Conservation (phyloP, 2,113 vertebrate species). For the Plecturocebus donacophilus region DNA sequence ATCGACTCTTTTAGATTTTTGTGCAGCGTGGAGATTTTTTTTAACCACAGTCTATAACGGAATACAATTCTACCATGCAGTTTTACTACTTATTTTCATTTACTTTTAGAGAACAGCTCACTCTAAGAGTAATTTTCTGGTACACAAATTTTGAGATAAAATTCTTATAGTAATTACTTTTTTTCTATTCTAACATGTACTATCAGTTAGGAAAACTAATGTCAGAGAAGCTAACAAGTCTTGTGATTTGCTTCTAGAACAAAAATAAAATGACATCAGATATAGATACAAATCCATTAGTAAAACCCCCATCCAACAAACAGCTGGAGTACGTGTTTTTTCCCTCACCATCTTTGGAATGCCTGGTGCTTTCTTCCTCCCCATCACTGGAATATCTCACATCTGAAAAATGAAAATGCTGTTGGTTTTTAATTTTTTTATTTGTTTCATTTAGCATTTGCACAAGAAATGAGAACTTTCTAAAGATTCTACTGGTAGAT, state of each 20-base stretch:
- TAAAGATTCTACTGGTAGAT: slow-evolving; percentile 23
- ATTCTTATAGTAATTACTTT: slow-evolving; percentile 76
- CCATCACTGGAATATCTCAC: background rate
- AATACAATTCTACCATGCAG: background rate
- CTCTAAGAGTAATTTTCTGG: slow-evolving; percentile 83
- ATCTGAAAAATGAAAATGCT: background rate
- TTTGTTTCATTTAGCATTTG: background rate
- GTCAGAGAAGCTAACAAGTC: slow-evolving; percentile 67
- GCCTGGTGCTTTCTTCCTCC: background rate
- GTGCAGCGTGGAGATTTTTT: background rate
- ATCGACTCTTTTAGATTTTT: background rate
- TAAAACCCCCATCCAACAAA: background rate
- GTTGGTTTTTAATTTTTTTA: background rate
- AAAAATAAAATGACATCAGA: background rate
- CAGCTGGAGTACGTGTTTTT: background rate
- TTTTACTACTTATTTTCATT: slow-evolving; percentile 71
- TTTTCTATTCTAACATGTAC: slow-evolving; percentile 52
- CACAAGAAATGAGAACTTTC: background rate
- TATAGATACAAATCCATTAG: background rate
- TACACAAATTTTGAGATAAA: slow-evolving; percentile 82
- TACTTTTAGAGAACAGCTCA: slow-evolving; percentile 67
- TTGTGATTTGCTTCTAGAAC: slow-evolving; percentile 53
- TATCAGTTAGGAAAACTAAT: slow-evolving; percentile 69
- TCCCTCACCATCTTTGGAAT: background rate
- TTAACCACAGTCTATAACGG: background rate